phyloP scores from a whole-genome alignment of 2,888 invertebrate genomes.

The Abrostola triplasia region DNA sequence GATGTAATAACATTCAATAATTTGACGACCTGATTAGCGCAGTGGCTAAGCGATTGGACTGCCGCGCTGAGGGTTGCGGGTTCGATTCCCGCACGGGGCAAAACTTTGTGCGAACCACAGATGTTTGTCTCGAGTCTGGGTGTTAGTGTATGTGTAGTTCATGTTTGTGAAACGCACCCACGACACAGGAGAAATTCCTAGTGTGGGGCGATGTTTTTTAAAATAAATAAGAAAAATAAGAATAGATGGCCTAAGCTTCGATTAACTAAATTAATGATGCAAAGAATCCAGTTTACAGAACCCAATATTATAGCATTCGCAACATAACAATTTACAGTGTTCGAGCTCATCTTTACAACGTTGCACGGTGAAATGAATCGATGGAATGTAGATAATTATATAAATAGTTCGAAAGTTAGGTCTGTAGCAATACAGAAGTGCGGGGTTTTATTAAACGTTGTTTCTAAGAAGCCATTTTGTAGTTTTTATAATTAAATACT shows the following conservation, averaged over 20 bases:
- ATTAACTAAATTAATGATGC: constrained; percentile 26
- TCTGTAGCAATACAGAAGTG: constrained; percentile 48
- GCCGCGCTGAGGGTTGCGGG: too few relatives aligned
- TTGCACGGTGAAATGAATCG: constrained; percentile 52
- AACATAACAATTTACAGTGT: constrained; percentile 21
- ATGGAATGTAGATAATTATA: constrained; percentile 55
- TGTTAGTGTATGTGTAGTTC: too few relatives aligned
- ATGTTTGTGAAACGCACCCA: too few relatives aligned
- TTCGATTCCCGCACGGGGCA: too few relatives aligned
- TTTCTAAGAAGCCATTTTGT: constrained; percentile 50
- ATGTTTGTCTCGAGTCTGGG: too few relatives aligned
- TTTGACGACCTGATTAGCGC: too few relatives aligned
- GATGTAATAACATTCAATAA: constrained; percentile 24
- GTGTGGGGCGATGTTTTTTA: too few relatives aligned
- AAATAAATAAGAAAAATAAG: too few relatives aligned
- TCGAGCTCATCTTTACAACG: constrained; percentile 25
- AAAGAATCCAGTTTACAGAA: constrained; percentile 12
- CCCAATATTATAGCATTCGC: constrained; percentile 6
- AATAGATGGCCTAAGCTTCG: constrained; percentile 13
- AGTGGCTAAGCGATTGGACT: too few relatives aligned
- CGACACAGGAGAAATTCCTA: too few relatives aligned
- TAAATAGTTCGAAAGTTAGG: constrained; percentile 60
- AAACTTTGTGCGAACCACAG: too few relatives aligned
- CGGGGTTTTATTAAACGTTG: constrained; percentile 24
- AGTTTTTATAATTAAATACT: constrained; percentile 47